Evolutionary conservation across 2,888 invertebrate species (phyloP).

Genomic region (Microchrysa polita): DNA sequence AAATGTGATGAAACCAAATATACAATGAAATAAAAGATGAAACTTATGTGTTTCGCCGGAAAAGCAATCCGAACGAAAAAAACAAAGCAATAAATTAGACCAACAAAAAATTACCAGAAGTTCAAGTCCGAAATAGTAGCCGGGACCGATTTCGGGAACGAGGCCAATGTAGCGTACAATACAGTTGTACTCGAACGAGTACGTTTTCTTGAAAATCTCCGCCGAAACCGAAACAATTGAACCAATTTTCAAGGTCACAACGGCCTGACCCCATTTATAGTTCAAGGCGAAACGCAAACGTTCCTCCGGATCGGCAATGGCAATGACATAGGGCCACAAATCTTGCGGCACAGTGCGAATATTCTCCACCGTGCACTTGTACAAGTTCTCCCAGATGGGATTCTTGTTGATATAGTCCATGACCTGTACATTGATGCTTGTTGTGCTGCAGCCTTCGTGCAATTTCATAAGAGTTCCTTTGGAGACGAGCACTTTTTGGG

Average conservation of each 20-base stretch:
- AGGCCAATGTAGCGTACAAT: conserved; percentile 68
- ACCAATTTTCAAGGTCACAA: conserved; percentile 57
- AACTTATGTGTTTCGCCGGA: conserved; percentile 8
- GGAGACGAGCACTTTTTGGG: conserved; percentile 27
- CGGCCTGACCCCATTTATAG: conserved; percentile 63
- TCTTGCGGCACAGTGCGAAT: conserved; percentile 56
- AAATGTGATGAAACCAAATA: no score
- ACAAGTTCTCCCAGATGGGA: conserved; percentile 56
- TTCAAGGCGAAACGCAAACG: conserved; percentile 66
- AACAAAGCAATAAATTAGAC: conserved; percentile 33
- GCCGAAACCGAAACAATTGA: conserved; percentile 63
- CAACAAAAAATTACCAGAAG: conserved; percentile 64
- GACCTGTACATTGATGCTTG: conserved; percentile 53
- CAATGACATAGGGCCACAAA: conserved; percentile 67
- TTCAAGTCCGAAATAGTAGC: conserved; percentile 69
- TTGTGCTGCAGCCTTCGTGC: conserved; percentile 1
- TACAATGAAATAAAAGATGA: conserved; percentile 7
- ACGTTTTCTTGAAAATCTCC: conserved; percentile 56
- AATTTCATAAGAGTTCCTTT: conserved; percentile 39
- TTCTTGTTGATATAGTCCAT: conserved; percentile 55
- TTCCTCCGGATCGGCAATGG: conserved; percentile 66
- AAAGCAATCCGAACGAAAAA: conserved; percentile 16
- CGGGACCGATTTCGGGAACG: conserved; percentile 66
- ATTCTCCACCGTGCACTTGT: conserved; percentile 55
- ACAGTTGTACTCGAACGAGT: conserved; percentile 57